A percentile compares a stretch with the other conserved stretches of the same genome.
These are phyloP conservation scores for Endomychus coccineus DNA, from an alignment of 2,888 invertebrate species.

Conservation along the genomic window DNA sequence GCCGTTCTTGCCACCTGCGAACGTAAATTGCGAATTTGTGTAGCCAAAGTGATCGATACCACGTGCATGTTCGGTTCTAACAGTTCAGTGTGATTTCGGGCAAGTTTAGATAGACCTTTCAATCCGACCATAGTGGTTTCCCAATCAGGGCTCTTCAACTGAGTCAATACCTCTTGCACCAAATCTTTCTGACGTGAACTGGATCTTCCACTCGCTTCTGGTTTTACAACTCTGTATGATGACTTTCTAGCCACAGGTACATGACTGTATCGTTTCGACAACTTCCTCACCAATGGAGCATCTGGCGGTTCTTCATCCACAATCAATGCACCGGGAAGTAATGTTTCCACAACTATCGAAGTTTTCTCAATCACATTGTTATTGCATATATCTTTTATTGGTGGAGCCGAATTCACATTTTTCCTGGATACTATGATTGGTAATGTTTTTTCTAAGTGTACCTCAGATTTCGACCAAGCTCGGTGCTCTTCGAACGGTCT, in stretches of 20 bases:
- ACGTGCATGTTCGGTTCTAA: slow-evolving; percentile 60
- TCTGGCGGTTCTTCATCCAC: slow-evolving; percentile 13
- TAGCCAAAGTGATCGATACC: slow-evolving; percentile 61
- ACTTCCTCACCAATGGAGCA: slow-evolving; percentile 19
- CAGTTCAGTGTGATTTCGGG: slow-evolving; percentile 57
- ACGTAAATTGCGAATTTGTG: slow-evolving; percentile 79
- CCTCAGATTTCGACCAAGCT: slow-evolving; percentile 36
- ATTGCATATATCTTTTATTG: slow-evolving; percentile 28
- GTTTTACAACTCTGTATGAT: not conserved
- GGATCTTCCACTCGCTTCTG: slow-evolving; percentile 1
- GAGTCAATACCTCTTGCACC: slow-evolving; percentile 53
- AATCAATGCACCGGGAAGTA: slow-evolving; percentile 26
- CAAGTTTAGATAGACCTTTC: slow-evolving; percentile 59
- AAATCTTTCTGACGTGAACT: slow-evolving; percentile 51
- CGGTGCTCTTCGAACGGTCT: slow-evolving; percentile 18
- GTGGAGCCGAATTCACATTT: slow-evolving; percentile 38
- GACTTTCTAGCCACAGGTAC: slow-evolving; percentile 13
- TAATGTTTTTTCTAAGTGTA: slow-evolving; percentile 32
- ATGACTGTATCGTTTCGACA: slow-evolving; percentile 23
- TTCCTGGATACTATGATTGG: slow-evolving; percentile 34
- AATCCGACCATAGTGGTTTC: slow-evolving; percentile 70
- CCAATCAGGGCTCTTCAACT: slow-evolving; percentile 72
- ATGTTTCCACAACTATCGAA: slow-evolving; percentile 19
- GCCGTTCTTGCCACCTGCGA: slow-evolving; percentile 89
- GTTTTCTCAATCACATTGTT: slow-evolving; percentile 20